phyloP scores from a whole-genome alignment of 2,797 vertebrate genomes.

The Fratercula arctica region DNA sequence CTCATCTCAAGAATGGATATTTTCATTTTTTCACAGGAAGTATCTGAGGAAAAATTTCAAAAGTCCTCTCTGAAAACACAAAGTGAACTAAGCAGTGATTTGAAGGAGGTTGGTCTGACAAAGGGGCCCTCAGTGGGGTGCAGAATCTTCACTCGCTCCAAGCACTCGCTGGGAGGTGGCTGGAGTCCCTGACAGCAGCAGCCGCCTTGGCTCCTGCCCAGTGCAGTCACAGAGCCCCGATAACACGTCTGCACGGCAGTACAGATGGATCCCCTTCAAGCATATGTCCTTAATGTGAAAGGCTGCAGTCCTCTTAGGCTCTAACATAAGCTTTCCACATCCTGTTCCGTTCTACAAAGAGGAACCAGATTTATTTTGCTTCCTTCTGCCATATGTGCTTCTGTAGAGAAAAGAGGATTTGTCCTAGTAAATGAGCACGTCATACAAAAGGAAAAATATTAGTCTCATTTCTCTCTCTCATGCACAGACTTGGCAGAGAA shows the following conservation, averaged over 20 bases:
- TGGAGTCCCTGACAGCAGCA: conserved; percentile 20
- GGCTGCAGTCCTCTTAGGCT: conserved; percentile 28
- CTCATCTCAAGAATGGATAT: background rate
- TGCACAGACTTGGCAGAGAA: background rate
- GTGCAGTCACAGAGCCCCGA: background rate
- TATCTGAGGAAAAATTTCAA: background rate
- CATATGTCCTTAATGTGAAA: conserved; percentile 62
- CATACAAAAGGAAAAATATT: background rate
- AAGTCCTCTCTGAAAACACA: background rate
- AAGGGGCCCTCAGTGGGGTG: background rate
- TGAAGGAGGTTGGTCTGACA: background rate
- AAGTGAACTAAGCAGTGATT: background rate
- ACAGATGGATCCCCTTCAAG: conserved; percentile 61
- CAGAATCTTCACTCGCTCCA: background rate
- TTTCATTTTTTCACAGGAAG: background rate
- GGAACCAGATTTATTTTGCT: conserved; percentile 68
- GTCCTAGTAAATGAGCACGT: conserved; percentile 30
- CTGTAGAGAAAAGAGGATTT: conserved; percentile 16
- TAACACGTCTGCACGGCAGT: background rate
- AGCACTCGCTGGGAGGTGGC: background rate
- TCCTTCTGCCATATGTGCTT: conserved; percentile 60
- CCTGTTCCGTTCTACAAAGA: conserved; percentile 52
- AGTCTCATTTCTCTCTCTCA: background rate
- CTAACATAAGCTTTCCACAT: conserved; percentile 61
- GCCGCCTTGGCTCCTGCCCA: conserved; percentile 47